A percentile compares a stretch with the other conserved stretches of the same genome.
These are phyloP conservation scores for Sterna hirundo DNA, from an alignment of 2,113 vertebrate genomes.

Conservation along the genomic window DNA sequence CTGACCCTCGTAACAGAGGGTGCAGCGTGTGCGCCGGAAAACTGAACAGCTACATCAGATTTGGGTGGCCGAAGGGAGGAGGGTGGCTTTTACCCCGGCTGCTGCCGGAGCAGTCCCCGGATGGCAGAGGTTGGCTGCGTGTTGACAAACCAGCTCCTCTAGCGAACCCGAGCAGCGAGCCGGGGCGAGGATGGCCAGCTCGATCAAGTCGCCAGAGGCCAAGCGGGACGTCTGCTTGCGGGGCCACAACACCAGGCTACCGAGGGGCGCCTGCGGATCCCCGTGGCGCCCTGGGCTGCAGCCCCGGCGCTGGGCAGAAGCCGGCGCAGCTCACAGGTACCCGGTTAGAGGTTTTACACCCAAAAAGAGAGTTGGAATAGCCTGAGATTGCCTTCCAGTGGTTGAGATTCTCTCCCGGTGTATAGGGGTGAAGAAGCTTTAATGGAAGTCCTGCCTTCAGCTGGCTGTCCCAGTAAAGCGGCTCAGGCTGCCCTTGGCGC, in stretches of 20 bases:
- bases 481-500: neutral
- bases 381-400: neutral
- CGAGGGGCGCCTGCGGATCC: neutral
- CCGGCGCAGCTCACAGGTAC: neutral
- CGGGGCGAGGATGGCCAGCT: neutral
- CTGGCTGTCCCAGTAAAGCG: accelerated
- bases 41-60: accelerated
- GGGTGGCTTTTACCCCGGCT: neutral
- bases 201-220: neutral
- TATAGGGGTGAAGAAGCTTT: neutral
- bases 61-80: neutral
- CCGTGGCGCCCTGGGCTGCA: neutral
- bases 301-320: neutral
- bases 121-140: neutral
- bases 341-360: neutral
- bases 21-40: neutral
- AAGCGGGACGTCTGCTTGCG: neutral
- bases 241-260: neutral
- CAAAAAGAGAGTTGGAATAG: neutral
- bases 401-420: neutral
- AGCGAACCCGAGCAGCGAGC: neutral
- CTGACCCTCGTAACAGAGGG: neutral
- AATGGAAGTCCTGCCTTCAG: neutral
- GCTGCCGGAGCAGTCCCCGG: neutral
- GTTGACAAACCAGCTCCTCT: neutral